These are phyloP conservation scores for Lepus townsendii DNA, from an alignment of 2,797 vertebrate genomes.

Conservation along the genomic window DNA sequence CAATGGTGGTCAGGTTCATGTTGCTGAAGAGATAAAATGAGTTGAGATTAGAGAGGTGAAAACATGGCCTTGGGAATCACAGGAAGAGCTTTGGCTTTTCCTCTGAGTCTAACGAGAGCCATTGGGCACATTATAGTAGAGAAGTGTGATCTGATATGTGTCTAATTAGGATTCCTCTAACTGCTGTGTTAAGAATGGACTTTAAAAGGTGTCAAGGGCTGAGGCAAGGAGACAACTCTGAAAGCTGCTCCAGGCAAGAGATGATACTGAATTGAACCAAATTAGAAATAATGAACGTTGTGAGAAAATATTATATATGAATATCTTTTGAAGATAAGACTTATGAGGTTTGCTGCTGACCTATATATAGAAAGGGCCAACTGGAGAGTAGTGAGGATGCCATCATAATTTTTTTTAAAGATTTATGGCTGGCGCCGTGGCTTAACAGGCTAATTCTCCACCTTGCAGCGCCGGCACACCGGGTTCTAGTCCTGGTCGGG, in stretches of 20 bases:
- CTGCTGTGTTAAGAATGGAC: background rate
- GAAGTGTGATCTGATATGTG: background rate
- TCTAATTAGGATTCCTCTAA: background rate
- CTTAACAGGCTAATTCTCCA: no score
- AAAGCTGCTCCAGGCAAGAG: background rate
- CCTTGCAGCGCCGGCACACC: no score
- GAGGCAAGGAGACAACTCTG: background rate
- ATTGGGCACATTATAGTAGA: background rate
- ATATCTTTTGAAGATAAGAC: background rate
- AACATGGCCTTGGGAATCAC: background rate
- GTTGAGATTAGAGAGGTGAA: background rate
- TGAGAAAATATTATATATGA: background rate
- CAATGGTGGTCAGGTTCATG: no score
- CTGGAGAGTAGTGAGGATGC: background rate
- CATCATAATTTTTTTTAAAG: background rate
- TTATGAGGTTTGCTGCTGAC: background rate
- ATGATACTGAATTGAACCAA: no score
- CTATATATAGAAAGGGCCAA: background rate
- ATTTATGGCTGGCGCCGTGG: no score
- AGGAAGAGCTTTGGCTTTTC: background rate
- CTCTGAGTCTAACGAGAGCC: background rate
- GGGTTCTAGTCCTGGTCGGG: no score
- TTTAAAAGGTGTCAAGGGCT: background rate
- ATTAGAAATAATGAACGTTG: fast-evolving
- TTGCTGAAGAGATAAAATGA: background rate